Evolutionary conservation across 2,113 vertebrate species (phyloP).

Genomic region (Phoenicopterus ruber): DNA sequence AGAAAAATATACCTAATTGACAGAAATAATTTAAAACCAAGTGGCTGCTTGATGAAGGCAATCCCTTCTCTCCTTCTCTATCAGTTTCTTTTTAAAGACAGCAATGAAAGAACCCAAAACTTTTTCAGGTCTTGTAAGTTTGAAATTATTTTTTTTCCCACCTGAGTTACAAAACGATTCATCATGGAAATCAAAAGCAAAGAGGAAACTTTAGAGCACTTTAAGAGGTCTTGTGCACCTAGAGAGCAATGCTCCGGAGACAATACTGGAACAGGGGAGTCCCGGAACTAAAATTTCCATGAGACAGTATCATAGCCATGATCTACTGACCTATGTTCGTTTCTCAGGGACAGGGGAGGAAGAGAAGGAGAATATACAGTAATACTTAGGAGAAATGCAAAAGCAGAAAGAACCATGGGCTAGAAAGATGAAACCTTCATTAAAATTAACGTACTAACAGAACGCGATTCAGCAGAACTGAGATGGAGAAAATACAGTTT

Average conservation of each 20-base stretch:
- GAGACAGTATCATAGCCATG: accelerated
- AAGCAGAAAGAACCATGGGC: background rate
- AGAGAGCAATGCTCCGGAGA: background rate
- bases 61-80: background rate
- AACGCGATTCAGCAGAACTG: background rate
- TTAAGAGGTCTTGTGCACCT: background rate
- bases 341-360: background rate
- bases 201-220: background rate
- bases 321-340: background rate
- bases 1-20: background rate
- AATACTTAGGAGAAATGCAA: background rate
- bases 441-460: background rate
- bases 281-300: background rate
- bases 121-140: background rate
- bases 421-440: background rate
- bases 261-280: background rate
- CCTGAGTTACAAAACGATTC: background rate
- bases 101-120: background rate
- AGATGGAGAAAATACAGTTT: background rate
- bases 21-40: background rate
- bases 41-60: background rate
- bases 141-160: background rate
- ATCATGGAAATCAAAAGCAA: background rate
- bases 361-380: background rate
- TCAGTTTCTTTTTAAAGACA: background rate